A percentile compares a stretch with the other conserved stretches of the same genome.
Evolutionary conservation across 92 coral and sea anemone species (phyloP).

Genomic region (Umimayanthus kanabou): DNA sequence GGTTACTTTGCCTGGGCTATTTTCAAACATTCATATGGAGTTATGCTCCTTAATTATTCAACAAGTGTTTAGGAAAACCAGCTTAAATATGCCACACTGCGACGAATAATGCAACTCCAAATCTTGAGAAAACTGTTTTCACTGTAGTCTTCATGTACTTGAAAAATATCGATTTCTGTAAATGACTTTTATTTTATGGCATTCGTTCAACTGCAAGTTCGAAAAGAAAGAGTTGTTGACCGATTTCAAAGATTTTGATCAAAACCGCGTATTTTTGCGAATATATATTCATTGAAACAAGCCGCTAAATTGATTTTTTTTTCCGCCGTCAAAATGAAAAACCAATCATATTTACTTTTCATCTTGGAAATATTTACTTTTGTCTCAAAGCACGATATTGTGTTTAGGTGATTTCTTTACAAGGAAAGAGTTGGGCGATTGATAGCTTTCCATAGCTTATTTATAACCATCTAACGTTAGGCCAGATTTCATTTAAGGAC

Average conservation of each 20-base stretch:
- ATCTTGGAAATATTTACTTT: neutral
- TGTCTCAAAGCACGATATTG: slow-evolving; percentile 4
- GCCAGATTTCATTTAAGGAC: neutral
- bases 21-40: neutral
- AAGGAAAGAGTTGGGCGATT: neutral
- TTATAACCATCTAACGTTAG: neutral
- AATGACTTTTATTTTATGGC: neutral
- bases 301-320: neutral
- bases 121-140: neutral
- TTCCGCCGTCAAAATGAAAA: neutral
- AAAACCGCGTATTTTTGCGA: neutral
- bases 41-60: neutral
- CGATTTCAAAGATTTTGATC: neutral
- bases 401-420: neutral
- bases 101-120: neutral
- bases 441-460: neutral
- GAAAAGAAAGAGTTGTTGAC: neutral
- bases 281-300: neutral
- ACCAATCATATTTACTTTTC: neutral
- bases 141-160: neutral
- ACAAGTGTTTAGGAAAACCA: neutral
- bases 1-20: neutral
- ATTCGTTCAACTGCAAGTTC: neutral
- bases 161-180: neutral
- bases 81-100: neutral